These are phyloP conservation scores for Lontra canadensis DNA, from an alignment of 2,113 vertebrate species.

Conservation along the genomic window DNA sequence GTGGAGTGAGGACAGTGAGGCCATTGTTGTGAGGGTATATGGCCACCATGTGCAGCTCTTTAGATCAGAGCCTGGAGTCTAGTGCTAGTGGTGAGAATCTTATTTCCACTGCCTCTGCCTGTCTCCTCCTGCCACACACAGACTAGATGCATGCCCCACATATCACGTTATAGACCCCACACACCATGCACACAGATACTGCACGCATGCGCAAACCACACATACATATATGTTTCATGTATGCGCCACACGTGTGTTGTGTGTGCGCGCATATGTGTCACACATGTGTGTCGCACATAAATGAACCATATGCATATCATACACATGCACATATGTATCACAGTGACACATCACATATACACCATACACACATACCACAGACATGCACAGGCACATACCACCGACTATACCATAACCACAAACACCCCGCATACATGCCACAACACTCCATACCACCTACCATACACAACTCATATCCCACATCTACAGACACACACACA, in stretches of 20 bases:
- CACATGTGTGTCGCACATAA: too few relatives aligned
- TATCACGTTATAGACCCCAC: neutral
- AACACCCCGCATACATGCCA: too few relatives aligned
- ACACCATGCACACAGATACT: neutral
- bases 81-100: too few relatives aligned
- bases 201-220: neutral
- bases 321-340: neutral
- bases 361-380: neutral
- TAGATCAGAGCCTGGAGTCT: neutral
- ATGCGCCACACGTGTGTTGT: too few relatives aligned
- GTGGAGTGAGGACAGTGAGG: neutral
- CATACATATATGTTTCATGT: too few relatives aligned
- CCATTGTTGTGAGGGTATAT: neutral
- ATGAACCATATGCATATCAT: neutral
- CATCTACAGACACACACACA: neutral
- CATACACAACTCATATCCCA: too few relatives aligned
- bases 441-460: too few relatives aligned
- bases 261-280: accelerated
- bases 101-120: neutral
- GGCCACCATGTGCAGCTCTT: neutral
- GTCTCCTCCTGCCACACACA: neutral
- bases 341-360: neutral
- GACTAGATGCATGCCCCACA: neutral
- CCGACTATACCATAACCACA: neutral
- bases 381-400: neutral